These are phyloP conservation scores for Lasaia peninsularis DNA, from an alignment of 1,140 invertebrate genomes.

Conservation along the genomic window DNA sequence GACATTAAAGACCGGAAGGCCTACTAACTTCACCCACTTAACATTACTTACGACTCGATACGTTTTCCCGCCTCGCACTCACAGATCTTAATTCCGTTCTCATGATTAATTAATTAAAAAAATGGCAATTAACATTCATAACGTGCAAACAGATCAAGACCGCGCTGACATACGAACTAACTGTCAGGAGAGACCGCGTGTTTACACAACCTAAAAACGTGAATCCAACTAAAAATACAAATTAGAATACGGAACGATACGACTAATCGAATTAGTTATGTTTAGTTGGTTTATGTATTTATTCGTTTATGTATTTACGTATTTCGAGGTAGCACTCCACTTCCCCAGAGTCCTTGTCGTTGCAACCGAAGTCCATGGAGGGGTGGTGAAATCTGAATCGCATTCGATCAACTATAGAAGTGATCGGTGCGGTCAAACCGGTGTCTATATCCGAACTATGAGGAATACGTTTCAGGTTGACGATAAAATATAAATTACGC, in stretches of 20 bases:
- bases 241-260: conserved; percentile 64
- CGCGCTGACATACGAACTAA: conserved; percentile 60
- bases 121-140: conserved; percentile 43
- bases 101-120: conserved; percentile 36
- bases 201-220: conserved; percentile 75
- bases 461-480: conserved; percentile 47
- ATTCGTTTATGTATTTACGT: conserved; percentile 72
- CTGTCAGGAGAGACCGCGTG: conserved; percentile 60
- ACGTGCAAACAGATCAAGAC: conserved; percentile 56
- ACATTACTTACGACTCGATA: conserved; percentile 64
- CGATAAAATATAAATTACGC: conserved; percentile 70
- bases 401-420: conserved; percentile 46
- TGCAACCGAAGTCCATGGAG: conserved; percentile 74
- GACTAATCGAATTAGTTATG: conserved; percentile 46
- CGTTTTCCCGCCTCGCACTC: conserved; percentile 63
- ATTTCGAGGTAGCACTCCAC: conserved; percentile 77
- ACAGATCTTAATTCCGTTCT: conserved; percentile 53
- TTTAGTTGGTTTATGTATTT: no score
- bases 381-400: conserved; percentile 31
- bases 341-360: conserved; percentile 74
- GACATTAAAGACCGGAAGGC: background rate
- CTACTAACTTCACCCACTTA: conserved; percentile 20
- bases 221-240: conserved; percentile 74
- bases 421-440: conserved; percentile 51
- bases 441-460: conserved; percentile 64